These are phyloP conservation scores for Autographa gamma DNA, from an alignment of 2,888 invertebrate species.

Conservation along the genomic window DNA sequence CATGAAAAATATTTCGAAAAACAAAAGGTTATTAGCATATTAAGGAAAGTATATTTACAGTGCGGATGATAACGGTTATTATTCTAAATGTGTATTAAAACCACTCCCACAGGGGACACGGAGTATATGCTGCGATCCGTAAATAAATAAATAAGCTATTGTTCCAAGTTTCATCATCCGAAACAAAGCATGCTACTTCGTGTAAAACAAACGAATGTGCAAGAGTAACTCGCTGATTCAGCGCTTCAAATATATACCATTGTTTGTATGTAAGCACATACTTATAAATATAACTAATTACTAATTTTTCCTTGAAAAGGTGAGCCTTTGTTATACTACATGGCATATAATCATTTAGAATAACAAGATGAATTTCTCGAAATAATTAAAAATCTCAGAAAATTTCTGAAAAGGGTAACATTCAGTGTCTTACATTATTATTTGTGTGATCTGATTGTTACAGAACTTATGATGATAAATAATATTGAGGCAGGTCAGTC, in stretches of 20 bases:
- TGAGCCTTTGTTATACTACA: no score
- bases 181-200: conserved; percentile 71
- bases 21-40: background rate
- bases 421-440: background rate
- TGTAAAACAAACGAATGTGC: conserved; percentile 63
- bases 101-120: conserved; percentile 61
- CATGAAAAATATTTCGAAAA: background rate
- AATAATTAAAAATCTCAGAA: no score
- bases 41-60: background rate
- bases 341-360: no score
- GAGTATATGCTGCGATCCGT: conserved; percentile 68
- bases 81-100: conserved; percentile 9
- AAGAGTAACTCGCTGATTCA: conserved; percentile 48
- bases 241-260: conserved; percentile 18
- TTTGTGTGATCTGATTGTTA: background rate
- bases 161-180: conserved; percentile 74
- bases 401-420: background rate
- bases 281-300: no score
- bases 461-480: background rate
- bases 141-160: conserved; percentile 79
- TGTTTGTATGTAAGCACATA: background rate
- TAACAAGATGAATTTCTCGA: no score
- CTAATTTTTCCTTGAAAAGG: background rate
- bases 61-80: conserved; percentile 8
- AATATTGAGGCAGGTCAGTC: background rate